Percentiles rank a stretch among this genome's conserved stretches.
These are phyloP conservation scores for Acrobeloides nanus DNA, from an alignment of 2,888 invertebrate species.

Conservation along the genomic window DNA sequence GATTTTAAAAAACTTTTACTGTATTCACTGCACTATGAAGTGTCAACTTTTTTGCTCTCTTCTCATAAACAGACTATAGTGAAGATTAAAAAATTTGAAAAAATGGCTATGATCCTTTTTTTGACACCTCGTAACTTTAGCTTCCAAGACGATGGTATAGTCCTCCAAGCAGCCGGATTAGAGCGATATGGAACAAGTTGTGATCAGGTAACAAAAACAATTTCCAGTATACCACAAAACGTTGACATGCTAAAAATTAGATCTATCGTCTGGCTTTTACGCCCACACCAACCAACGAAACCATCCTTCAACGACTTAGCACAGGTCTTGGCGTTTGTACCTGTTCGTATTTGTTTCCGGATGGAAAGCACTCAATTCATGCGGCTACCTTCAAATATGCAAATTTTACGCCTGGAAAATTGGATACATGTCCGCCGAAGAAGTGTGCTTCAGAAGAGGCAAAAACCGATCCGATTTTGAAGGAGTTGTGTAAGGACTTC, in stretches of 20 bases:
- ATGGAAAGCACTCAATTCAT: constrained; percentile 17
- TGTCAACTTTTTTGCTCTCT: too few relatives aligned
- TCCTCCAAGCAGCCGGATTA: constrained; percentile 26
- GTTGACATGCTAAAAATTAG: constrained; percentile 9
- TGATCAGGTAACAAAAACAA: constrained; percentile 22
- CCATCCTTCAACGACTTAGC: constrained; percentile 18
- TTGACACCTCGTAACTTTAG: constrained; percentile 14
- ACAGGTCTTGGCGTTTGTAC: constrained; percentile 30
- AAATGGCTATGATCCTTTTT: not conserved
- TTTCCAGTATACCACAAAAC: not conserved
- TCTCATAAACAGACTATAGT: too few relatives aligned
- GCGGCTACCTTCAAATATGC: constrained; percentile 32
- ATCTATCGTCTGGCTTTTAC: constrained; percentile 14
- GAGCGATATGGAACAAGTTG: constrained; percentile 24
- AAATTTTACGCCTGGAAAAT: constrained; percentile 4
- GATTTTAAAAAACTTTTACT: too few relatives aligned
- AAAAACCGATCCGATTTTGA: constrained; percentile 20
- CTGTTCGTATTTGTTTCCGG: constrained; percentile 30
- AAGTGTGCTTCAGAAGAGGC: constrained; percentile 21
- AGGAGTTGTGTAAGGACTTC: constrained; percentile 22
- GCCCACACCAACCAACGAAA: not conserved
- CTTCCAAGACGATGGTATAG: constrained; percentile 21
- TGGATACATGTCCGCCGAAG: constrained; percentile 24
- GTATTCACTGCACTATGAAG: too few relatives aligned
- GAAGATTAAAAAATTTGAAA: not conserved